A percentile compares a stretch with the other conserved stretches of the same genome.
Conservation (phyloP, 2,113 vertebrate species). For the Suricata suricatta region DNA sequence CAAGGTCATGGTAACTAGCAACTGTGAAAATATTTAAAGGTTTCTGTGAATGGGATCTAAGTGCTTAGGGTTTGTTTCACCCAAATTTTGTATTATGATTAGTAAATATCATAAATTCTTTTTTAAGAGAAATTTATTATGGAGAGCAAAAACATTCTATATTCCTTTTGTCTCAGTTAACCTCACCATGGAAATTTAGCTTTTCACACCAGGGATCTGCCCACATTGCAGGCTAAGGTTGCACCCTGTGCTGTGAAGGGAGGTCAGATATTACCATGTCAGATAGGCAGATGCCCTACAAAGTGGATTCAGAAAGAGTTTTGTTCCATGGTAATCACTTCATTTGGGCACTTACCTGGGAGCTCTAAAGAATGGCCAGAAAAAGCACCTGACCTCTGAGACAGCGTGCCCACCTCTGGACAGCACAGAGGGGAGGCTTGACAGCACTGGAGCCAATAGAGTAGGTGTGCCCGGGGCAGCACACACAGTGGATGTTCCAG, state of each 20-base stretch:
- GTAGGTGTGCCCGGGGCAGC: background rate
- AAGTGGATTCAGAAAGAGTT: background rate
- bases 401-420: background rate
- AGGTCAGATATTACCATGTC: background rate
- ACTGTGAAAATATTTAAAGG: background rate
- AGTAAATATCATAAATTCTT: background rate
- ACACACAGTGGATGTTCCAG: fast-evolving
- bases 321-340: background rate
- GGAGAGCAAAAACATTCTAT: background rate
- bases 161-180: background rate
- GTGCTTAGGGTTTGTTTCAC: background rate
- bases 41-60: background rate
- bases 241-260: background rate
- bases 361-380: background rate
- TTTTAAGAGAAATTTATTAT: background rate
- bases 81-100: background rate
- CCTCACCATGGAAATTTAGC: background rate
- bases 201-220: background rate
- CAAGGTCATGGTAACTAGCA: background rate
- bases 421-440: background rate
- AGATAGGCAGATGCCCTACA: background rate
- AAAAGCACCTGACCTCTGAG: background rate
- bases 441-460: background rate
- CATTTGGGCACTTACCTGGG: background rate
- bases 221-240: background rate